A percentile compares a stretch with the other conserved stretches of the same genome.
Evolutionary conservation across 2,113 vertebrate species (phyloP).

Genomic region (Zapus hudsonius): DNA sequence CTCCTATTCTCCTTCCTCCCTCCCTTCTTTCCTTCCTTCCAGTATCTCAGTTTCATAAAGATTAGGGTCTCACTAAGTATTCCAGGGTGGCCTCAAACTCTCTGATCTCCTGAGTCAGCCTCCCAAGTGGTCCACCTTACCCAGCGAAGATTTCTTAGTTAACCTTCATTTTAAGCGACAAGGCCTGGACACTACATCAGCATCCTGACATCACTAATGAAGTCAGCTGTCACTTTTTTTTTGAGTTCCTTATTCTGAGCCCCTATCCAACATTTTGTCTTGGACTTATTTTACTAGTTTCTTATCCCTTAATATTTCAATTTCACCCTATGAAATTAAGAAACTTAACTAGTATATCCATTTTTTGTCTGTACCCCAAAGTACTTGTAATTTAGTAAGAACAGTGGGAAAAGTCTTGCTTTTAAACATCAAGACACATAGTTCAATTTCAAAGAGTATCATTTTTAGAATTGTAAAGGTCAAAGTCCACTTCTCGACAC

Average conservation of each 20-base stretch:
- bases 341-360: background rate
- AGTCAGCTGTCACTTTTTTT: constrained; percentile 44
- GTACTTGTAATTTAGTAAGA: background rate
- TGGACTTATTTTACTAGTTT: background rate
- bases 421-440: constrained; percentile 2
- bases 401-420: background rate
- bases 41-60: no score
- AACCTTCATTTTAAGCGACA: background rate
- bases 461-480: constrained; percentile 27
- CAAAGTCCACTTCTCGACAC: background rate
- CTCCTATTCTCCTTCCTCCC: no score
- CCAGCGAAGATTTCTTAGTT: background rate
- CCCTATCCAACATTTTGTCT: background rate
- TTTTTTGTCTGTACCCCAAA: background rate
- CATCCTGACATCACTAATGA: constrained; percentile 33
- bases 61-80: background rate
- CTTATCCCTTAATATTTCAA: constrained; percentile 22
- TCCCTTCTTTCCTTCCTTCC: background rate
- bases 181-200: background rate
- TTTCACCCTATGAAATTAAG: constrained; percentile 43
- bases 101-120: background rate
- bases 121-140: background rate
- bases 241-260: constrained; percentile 50
- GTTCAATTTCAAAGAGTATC: background rate
- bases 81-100: background rate